These are phyloP conservation scores for Phenacoccus solenopsis DNA, from an alignment of 1,140 invertebrate genomes.

Conservation along the genomic window DNA sequence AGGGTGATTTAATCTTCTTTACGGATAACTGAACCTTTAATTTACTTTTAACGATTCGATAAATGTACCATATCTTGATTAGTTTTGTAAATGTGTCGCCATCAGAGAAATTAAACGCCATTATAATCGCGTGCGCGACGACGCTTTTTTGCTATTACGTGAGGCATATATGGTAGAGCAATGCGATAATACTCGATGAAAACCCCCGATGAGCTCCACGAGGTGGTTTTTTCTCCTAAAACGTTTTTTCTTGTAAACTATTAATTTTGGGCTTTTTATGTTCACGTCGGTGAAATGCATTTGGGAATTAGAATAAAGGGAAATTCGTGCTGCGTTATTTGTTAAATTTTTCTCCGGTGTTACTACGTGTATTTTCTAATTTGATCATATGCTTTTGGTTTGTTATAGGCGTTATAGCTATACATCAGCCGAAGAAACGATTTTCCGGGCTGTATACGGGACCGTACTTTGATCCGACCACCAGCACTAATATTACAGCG, in stretches of 20 bases:
- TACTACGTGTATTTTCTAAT: too few species aligned
- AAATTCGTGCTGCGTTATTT: too few species aligned
- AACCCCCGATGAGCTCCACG: too few species aligned
- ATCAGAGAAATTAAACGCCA: neutral
- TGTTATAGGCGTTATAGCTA: constrained; percentile 5
- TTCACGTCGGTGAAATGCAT: too few species aligned
- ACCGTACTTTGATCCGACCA: constrained; percentile 44
- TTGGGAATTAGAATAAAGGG: too few species aligned
- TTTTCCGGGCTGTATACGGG: constrained; percentile 22
- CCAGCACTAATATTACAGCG: constrained; percentile 60
- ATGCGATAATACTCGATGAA: too few species aligned
- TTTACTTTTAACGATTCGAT: neutral
- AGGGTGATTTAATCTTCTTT: constrained; percentile 1
- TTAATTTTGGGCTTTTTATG: too few species aligned
- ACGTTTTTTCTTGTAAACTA: too few species aligned
- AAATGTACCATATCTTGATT: constrained; percentile 3
- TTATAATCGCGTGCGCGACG: neutral
- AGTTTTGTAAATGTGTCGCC: constrained; percentile 1
- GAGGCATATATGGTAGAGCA: too few species aligned
- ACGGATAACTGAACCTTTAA: constrained; percentile 1
- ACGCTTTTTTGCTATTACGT: neutral
- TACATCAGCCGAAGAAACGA: constrained; percentile 20
- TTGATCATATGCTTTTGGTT: neutral
- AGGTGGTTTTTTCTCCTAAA: too few species aligned
- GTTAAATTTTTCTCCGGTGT: too few species aligned